phyloP scores from a whole-genome alignment of 2,888 invertebrate genomes.

The Mythimna pallens region DNA sequence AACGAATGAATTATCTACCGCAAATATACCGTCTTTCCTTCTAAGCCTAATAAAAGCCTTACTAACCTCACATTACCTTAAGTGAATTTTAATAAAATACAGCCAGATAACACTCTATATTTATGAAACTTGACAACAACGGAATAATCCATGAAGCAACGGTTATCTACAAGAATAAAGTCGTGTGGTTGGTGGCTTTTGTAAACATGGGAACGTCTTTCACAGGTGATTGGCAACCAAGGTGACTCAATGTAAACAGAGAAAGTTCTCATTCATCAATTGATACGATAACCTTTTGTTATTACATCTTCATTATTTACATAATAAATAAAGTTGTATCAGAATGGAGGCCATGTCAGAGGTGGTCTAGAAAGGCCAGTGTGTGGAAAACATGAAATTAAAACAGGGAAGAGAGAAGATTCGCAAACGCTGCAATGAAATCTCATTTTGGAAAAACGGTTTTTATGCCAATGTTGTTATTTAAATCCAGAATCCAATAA shows the following conservation, averaged over 20 bases:
- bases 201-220: constrained; percentile 72
- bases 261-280: constrained; percentile 65
- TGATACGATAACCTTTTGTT: constrained; percentile 65
- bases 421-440: neutral
- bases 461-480: no score
- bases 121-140: constrained; percentile 49
- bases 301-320: constrained; percentile 41
- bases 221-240: constrained; percentile 68
- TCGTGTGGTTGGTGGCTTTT: constrained; percentile 53
- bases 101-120: constrained; percentile 26
- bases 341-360: neutral
- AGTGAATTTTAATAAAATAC: constrained; percentile 34
- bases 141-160: constrained; percentile 45
- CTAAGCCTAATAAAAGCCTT: constrained; percentile 16
- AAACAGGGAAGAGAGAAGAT: neutral
- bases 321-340: constrained; percentile 10
- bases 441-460: no score
- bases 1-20: no score
- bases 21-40: neutral
- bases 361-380: neutral
- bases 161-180: constrained; percentile 62
- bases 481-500: no score
- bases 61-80: constrained; percentile 29
- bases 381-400: neutral
- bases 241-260: constrained; percentile 73